Conservation (phyloP, 2,888 invertebrate species). For the Meandrusa payeni region DNA sequence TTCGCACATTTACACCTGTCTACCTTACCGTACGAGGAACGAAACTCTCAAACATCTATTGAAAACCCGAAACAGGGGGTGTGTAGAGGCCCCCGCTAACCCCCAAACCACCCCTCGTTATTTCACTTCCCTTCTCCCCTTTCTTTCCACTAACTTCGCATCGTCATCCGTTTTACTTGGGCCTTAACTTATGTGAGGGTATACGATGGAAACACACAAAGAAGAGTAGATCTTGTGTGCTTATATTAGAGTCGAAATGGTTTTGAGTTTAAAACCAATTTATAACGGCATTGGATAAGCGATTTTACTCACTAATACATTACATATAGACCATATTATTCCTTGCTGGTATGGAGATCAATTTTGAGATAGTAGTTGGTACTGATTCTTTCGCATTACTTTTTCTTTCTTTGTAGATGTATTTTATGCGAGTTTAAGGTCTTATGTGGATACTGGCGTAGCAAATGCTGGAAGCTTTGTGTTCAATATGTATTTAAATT, state of each 20-base stretch:
- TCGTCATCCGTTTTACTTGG: conserved; percentile 79
- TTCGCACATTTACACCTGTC: conserved; percentile 53
- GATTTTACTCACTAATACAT: conserved; percentile 40
- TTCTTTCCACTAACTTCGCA: conserved; percentile 79
- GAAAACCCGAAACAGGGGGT: conserved; percentile 78
- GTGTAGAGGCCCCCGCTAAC: conserved; percentile 36
- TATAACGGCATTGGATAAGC: conserved; percentile 37
- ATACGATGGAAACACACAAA: conserved; percentile 36
- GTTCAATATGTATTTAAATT: conserved; percentile 21
- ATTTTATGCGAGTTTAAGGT: conserved; percentile 75
- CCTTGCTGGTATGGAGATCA: conserved; percentile 53
- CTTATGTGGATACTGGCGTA: conserved; percentile 65
- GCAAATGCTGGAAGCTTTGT: conserved; percentile 34
- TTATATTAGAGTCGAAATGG: conserved; percentile 30
- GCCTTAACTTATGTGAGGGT: conserved; percentile 77
- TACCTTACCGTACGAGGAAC: conserved; percentile 61
- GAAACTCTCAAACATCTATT: conserved; percentile 76
- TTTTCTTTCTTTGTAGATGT: conserved; percentile 77
- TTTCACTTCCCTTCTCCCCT: conserved; percentile 69
- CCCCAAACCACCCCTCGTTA: conserved; percentile 52
- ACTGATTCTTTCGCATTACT: conserved; percentile 79
- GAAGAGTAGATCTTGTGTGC: conserved; percentile 33
- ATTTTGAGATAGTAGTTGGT: conserved; percentile 76
- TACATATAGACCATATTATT: conserved; percentile 34
- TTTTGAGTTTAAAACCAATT: conserved; percentile 53